Evolutionary conservation across 2,797 vertebrate species (phyloP), one percentile per base, ranked within the genome.

Genomic region (Eleutherodactylus coqui): DNA sequence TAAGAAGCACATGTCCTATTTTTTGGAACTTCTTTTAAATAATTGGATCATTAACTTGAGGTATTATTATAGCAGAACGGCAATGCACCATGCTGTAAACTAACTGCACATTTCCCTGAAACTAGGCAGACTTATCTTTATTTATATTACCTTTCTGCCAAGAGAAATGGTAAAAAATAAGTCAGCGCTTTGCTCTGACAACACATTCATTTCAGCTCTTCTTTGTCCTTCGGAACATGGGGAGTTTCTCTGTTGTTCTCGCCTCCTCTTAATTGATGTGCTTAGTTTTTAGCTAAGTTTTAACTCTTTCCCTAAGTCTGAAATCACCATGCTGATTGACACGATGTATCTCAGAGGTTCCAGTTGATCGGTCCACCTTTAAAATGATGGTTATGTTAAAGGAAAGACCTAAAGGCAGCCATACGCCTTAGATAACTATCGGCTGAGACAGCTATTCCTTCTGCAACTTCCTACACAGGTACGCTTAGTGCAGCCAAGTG

Each of bases 21-120:
- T 82, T 82, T 41, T 27, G 69, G 72, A 85, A 79, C 45, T 69
- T 78, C 76, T 78, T 85, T 85, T 70, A 85, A 85, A 85, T 78
- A 85, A 85, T 70, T 55, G 62, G 36, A 58, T 85, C 83, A 85
- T 85, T 85, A 79, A 79, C n/a, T 69, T 79, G 60, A 69, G 27
- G 45, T 85, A 79, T 79, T 85, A 69, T 70, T 79, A 69, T 58
- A 75, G 69, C 32, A 85, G 75, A 38, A 77, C 83, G 29, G 34
- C 83, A 58, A 41, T 69, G n/a, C 38, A 47, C 60, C 13, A 38
- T 19, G n/a, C 69, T 69, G 45, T 85, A 79, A 78, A 85, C 83
- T 79, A 79, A 75, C 81, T 5, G 51, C 53, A 83, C 81, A 45
- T 53, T 75, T 75, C 53, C 70, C 72, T 34, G 82, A 83, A 64